Evolutionary conservation across 2,797 vertebrate species (phyloP), one percentile per base, ranked within the genome.

Genomic region (Molossus alvarezi): DNA sequence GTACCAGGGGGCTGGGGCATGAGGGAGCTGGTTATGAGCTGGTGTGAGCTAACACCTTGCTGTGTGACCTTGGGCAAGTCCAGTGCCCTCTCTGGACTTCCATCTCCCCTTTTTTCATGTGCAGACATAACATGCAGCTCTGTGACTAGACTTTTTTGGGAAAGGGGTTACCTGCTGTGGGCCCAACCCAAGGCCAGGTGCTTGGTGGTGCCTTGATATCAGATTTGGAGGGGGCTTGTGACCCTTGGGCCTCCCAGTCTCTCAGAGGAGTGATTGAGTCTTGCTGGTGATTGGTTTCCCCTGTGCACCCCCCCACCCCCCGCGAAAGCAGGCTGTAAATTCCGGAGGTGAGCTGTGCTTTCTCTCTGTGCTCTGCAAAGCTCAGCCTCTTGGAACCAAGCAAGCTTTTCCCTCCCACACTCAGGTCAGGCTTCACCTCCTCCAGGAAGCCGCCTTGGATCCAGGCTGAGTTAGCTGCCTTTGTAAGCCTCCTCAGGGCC

Each of bases 391-490:
- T 23, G n/a, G 27, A 37, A 37, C 75, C 45, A 25, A 51, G 18
- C 75, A 48, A 6, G 15, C 23, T 62, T 73, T 53, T 25, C 51
- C 64, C 75, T 12, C 9, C 60, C 20, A 62, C 1, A 9, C 62
- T 55, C 29, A 5, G 33, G 15, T n/a, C 1, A 4, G 41, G 58
- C 20, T 27, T 17, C 29, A 33, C 72, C 17, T 29, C 48, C 62
- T 88, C 48, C 72, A 79, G 57, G 79, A 91, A 91, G 51, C 25
- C n/a, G 53, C 80, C 57, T 67, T 55, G 21, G 72, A 77, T 51
- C 9, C 12, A 23, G 72, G 64, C 25, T 60, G 48, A 33, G 37
- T 79, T 29, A 71, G n/a, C 64, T 55, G 60, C 27, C 85, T 79
- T 55, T 15, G 20, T 45, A 48, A 60, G 5, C 53, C 17, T 82